These are phyloP conservation scores for Orussus abietinus DNA, from an alignment of 1,140 invertebrate genomes.

Conservation along the genomic window DNA sequence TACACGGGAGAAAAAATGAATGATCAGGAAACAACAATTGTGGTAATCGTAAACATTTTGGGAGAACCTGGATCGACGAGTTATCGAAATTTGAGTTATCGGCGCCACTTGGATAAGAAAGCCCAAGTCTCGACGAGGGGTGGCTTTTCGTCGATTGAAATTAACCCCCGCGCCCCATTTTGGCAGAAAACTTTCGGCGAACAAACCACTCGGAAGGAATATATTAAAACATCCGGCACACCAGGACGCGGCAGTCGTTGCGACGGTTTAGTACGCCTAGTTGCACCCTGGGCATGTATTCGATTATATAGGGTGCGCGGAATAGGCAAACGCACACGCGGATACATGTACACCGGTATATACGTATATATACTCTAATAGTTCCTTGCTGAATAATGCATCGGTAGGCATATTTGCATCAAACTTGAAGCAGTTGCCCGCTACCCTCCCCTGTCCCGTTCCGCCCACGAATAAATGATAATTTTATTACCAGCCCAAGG, in stretches of 20 bases:
- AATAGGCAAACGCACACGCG: slow-evolving; percentile 12
- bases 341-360: slow-evolving; percentile 13
- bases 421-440: slow-evolving; percentile 41
- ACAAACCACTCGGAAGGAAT: slow-evolving; percentile 38
- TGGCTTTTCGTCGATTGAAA: no score
- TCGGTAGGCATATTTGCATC: slow-evolving; percentile 44
- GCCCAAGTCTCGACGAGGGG: no score
- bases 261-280: slow-evolving; percentile 35
- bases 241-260: slow-evolving; percentile 34
- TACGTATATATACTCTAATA: slow-evolving; percentile 37
- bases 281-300: slow-evolving; percentile 26
- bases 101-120: no score
- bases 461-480: slow-evolving; percentile 41
- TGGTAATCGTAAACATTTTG: no score
- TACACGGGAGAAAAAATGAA: no score
- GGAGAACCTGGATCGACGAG: no score
- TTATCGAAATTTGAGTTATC: no score
- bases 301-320: slow-evolving; percentile 17
- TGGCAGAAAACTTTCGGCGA: slow-evolving; percentile 22
- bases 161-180: no score
- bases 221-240: slow-evolving; percentile 42
- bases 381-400: slow-evolving; percentile 47
- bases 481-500: slow-evolving; percentile 41
- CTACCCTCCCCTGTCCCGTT: slow-evolving; percentile 19
- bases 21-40: no score